Percentiles rank a stretch among this genome's conserved stretches.
Conservation (phyloP, 2,888 invertebrate species). For the Sarcophaga caerulescens region DNA sequence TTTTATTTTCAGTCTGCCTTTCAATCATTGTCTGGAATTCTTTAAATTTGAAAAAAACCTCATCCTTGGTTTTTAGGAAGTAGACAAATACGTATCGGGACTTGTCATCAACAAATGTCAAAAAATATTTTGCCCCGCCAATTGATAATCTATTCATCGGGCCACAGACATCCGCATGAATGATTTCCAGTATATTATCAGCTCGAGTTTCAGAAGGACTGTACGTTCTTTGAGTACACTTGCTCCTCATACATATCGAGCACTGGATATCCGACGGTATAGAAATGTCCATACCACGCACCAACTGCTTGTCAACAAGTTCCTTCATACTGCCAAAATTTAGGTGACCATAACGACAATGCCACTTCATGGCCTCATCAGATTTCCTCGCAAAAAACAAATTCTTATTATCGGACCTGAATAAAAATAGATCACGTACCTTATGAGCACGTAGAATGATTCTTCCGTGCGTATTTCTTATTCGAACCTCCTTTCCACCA, state of each 20-base stretch:
- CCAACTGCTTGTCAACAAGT: constrained; percentile 19
- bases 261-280: constrained; percentile 29
- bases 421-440: constrained; percentile 44
- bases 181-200: too few relatives aligned
- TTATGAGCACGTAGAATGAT: background rate
- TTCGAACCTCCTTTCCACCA: constrained; percentile 83
- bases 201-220: constrained; percentile 29
- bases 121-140: too few relatives aligned
- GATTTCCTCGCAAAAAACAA: constrained; percentile 36
- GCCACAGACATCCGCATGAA: too few relatives aligned
- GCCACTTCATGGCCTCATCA: constrained; percentile 35
- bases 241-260: constrained; percentile 18
- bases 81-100: too few relatives aligned
- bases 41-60: too few relatives aligned
- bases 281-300: constrained; percentile 15
- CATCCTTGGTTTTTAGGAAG: too few relatives aligned
- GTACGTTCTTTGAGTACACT: constrained; percentile 20
- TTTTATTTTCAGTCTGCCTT: too few relatives aligned
- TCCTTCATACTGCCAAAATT: constrained; percentile 41
- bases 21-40: too few relatives aligned
- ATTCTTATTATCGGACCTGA: constrained; percentile 17
- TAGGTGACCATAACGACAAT: constrained; percentile 12
- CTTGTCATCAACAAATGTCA: too few relatives aligned
- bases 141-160: too few relatives aligned
- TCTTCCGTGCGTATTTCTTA: background rate